These are phyloP conservation scores for Cryptoprocta ferox DNA, from an alignment of 2,797 vertebrate species.

Conservation along the genomic window DNA sequence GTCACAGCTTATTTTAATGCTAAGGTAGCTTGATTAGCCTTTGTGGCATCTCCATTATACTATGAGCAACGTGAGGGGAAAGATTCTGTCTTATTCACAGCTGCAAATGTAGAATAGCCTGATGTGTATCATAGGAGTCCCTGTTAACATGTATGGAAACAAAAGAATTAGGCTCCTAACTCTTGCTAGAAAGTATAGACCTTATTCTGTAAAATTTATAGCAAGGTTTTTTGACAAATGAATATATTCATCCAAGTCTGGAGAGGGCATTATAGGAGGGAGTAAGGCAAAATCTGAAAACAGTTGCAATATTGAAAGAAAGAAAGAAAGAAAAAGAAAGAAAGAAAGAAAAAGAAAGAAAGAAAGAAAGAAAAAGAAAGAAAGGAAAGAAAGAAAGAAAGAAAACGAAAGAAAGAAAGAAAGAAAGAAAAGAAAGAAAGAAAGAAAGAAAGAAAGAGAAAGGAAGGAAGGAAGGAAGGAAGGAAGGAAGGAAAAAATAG, in stretches of 20 bases:
- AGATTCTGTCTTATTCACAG: not conserved
- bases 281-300: slow-evolving; percentile 12
- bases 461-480: no score
- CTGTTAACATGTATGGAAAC: not conserved
- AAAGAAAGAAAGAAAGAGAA: no score
- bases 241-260: not conserved
- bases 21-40: not conserved
- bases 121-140: not conserved
- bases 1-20: not conserved
- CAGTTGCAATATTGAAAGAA: not conserved
- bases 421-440: no score
- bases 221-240: not conserved
- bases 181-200: not conserved
- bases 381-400: not conserved
- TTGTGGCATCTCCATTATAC: not conserved
- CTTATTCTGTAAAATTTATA: not conserved
- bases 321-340: not conserved
- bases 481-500: no score
- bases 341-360: no score
- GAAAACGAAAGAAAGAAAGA: no score
- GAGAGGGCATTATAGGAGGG: not conserved
- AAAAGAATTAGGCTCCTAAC: not conserved
- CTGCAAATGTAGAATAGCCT: not conserved
- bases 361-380: no score
- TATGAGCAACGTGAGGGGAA: not conserved